Evolutionary conservation across 2,113 vertebrate genomes (phyloP).

Genomic region (Poeciliopsis occidentalis): DNA sequence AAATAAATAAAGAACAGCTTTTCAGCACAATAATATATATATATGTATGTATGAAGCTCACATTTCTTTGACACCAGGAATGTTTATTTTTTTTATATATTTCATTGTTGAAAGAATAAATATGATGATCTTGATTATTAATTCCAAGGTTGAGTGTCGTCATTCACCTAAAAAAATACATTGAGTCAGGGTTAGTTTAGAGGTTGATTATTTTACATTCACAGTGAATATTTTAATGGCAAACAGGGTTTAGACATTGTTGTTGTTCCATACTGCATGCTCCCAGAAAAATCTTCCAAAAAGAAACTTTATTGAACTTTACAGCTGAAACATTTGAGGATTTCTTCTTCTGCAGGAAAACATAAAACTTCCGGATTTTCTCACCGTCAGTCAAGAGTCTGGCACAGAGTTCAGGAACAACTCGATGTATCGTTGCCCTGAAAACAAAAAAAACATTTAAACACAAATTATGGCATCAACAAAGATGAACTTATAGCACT

Average conservation of each 20-base stretch:
- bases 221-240: too few species aligned
- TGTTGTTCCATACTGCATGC: neutral
- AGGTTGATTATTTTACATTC: too few species aligned
- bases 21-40: neutral
- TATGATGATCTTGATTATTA: neutral
- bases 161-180: slow-evolving; percentile 35
- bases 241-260: neutral
- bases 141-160: neutral
- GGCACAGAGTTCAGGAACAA: slow-evolving; percentile 85
- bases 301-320: neutral
- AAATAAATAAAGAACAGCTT: too few species aligned
- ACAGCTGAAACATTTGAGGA: neutral
- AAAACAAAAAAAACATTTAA: neutral
- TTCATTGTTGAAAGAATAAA: slow-evolving; percentile 26
- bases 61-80: neutral
- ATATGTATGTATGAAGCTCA: neutral
- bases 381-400: slow-evolving; percentile 9
- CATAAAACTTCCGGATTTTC: neutral
- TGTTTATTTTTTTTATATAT: slow-evolving; percentile 5
- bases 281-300: too few species aligned
- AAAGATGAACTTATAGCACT: neutral
- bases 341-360: neutral
- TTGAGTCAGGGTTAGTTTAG: neutral
- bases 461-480: neutral
- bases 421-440: slow-evolving; percentile 87